These are phyloP conservation scores for Diplodus puntazzo DNA, from an alignment of 2,797 vertebrate species.

Conservation along the genomic window DNA sequence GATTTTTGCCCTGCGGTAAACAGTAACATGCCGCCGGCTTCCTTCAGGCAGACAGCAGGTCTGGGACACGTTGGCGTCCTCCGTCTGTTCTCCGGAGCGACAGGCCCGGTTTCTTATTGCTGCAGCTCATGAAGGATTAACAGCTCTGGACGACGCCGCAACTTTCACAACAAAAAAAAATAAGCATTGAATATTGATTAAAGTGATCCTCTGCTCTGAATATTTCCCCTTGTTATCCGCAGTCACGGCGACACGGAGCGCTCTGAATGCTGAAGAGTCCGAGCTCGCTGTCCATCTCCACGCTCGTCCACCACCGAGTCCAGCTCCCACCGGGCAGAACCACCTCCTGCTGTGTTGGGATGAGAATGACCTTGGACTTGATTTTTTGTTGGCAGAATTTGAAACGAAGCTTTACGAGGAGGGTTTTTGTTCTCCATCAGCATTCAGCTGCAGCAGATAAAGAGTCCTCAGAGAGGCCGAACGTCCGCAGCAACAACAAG, in stretches of 20 bases:
- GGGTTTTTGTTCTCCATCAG: conserved; percentile 27
- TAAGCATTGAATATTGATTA: conserved; percentile 14
- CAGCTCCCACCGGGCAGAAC: conserved; percentile 38
- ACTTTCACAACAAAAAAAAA: conserved; percentile 6
- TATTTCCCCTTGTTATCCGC: conserved; percentile 11
- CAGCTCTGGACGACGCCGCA: conserved; percentile 16
- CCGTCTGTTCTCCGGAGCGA: conserved; percentile 44
- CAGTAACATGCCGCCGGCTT: conserved; percentile 45
- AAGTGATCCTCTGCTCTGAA: background rate
- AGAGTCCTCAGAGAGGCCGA: conserved; percentile 32
- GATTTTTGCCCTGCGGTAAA: conserved; percentile 29
- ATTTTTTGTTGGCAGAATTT: conserved; percentile 25
- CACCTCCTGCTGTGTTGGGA: conserved; percentile 21
- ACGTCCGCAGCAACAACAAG: conserved; percentile 38
- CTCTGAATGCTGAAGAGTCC: conserved; percentile 7
- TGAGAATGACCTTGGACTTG: conserved; percentile 58
- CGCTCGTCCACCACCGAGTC: conserved; percentile 15
- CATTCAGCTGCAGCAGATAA: conserved; percentile 29
- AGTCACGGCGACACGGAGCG: conserved; percentile 1
- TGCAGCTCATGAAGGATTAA: conserved; percentile 27
- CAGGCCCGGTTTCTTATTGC: conserved; percentile 16
- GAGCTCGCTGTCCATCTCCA: conserved; percentile 17
- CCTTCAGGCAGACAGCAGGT: conserved; percentile 44
- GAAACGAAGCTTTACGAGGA: conserved; percentile 17
- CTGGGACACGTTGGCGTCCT: conserved; percentile 13